Evolutionary conservation across 2,888 invertebrate species (phyloP).

Genomic region (Mesorhabditis spiculigera): DNA sequence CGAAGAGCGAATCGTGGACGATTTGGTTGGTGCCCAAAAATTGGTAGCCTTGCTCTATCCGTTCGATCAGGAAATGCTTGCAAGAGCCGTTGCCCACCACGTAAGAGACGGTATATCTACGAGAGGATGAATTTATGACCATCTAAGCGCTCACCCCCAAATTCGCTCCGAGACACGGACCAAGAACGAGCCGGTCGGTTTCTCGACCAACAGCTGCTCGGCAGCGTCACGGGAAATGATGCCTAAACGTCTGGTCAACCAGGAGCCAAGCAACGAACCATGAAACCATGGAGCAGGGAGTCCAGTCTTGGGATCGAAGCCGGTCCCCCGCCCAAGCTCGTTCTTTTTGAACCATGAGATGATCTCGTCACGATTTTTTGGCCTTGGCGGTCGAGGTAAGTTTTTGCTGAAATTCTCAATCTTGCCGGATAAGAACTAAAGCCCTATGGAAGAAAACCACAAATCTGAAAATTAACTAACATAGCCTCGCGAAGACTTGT

Average conservation of each 20-base stretch:
- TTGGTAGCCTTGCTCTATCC: conserved; percentile 69
- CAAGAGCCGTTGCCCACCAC: conserved; percentile 73
- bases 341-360: conserved; percentile 73
- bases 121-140: background rate
- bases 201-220: conserved; percentile 68
- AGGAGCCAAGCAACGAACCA: conserved; percentile 64
- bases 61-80: conserved; percentile 77
- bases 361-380: conserved; percentile 72
- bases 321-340: conserved; percentile 70
- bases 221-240: conserved; percentile 73
- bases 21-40: conserved; percentile 73
- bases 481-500: conserved; percentile 44
- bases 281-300: conserved; percentile 73
- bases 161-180: conserved; percentile 76
- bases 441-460: background rate
- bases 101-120: conserved; percentile 62
- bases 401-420: conserved; percentile 47
- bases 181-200: conserved; percentile 71
- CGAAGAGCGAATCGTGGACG: conserved; percentile 68
- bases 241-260: conserved; percentile 64
- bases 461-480: conserved; percentile 19
- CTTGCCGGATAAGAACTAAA: background rate
- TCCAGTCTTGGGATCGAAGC: conserved; percentile 66
- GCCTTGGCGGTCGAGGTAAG: conserved; percentile 62
- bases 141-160: conserved; percentile 66